These are phyloP conservation scores for Calosoma granatense DNA, from an alignment of 1,140 invertebrate genomes.

Conservation along the genomic window DNA sequence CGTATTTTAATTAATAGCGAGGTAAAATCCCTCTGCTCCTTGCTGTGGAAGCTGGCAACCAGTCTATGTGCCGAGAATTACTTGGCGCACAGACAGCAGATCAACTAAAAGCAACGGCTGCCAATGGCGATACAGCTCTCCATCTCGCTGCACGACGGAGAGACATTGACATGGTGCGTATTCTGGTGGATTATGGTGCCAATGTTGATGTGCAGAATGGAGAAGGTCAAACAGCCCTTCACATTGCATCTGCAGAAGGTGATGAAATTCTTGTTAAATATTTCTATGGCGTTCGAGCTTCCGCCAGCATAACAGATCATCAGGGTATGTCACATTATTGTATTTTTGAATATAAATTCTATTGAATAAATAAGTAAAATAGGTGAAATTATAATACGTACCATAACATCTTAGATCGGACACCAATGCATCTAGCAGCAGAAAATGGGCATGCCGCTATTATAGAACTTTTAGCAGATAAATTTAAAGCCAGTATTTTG, in stretches of 20 bases:
- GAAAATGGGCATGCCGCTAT: slow-evolving; percentile 92
- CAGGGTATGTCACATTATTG: slow-evolving; percentile 42
- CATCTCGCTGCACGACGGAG: slow-evolving; percentile 81
- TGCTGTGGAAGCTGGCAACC: slow-evolving; percentile 87
- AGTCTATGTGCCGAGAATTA: slow-evolving; percentile 84
- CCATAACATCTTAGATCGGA: slow-evolving; percentile 76
- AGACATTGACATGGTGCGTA: slow-evolving; percentile 82
- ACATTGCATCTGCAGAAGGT: slow-evolving; percentile 90
- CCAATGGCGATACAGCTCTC: slow-evolving; percentile 76
- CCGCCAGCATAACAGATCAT: slow-evolving; percentile 86
- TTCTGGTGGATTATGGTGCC: slow-evolving; percentile 87
- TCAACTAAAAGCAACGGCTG: slow-evolving; percentile 62
- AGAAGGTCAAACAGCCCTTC: slow-evolving; percentile 85
- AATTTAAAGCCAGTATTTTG: slow-evolving; percentile 92
- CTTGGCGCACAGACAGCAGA: slow-evolving; percentile 72
- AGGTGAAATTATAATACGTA: too few relatives aligned
- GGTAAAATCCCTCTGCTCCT: slow-evolving; percentile 88
- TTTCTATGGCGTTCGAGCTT: slow-evolving; percentile 87
- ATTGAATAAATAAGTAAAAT: too few relatives aligned
- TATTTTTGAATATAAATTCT: background rate
- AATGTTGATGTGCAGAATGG: slow-evolving; percentile 83
- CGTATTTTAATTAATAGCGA: slow-evolving; percentile 53
- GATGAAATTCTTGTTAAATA: slow-evolving; percentile 91
- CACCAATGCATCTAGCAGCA: slow-evolving; percentile 93
- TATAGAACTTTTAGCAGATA: slow-evolving; percentile 93